These are phyloP conservation scores for Drosophila melanocephala DNA, from an alignment of 2,888 invertebrate species.

Conservation along the genomic window DNA sequence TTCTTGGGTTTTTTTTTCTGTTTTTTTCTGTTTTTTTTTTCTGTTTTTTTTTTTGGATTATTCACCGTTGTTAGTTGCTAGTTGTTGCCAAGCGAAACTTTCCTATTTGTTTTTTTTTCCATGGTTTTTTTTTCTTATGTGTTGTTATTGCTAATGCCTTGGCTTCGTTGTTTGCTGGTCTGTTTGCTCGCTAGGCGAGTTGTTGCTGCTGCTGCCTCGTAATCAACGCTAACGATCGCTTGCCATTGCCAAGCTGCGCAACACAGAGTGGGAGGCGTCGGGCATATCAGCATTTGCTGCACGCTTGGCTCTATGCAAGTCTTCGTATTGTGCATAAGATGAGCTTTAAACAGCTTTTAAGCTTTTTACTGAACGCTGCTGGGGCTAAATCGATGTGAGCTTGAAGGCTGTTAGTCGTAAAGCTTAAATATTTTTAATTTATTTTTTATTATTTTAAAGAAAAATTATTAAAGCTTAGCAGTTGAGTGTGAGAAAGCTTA, in stretches of 20 bases:
- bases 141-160: conserved; percentile 55
- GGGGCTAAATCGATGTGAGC: not conserved
- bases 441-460: not conserved
- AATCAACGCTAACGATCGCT: conserved; percentile 66
- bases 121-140: conserved; percentile 30
- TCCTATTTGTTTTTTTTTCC: conserved; percentile 42
- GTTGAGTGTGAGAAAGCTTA: not conserved
- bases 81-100: conserved; percentile 65
- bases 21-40: not conserved
- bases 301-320: not conserved
- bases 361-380: not conserved
- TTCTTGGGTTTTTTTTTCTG: not conserved
- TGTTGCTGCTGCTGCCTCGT: conserved; percentile 54
- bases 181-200: conserved; percentile 53
- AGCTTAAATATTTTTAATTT: not conserved
- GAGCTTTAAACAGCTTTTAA: not conserved
- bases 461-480: not conserved
- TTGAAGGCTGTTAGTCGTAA: no score
- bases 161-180: conserved; percentile 58
- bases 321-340: not conserved
- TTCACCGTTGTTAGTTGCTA: conserved; percentile 51
- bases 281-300: conserved; percentile 9
- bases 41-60: conserved; percentile 48
- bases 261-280: conserved; percentile 41
- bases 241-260: conserved; percentile 61